Percentiles rank a stretch among this genome's conserved stretches.
These are phyloP conservation scores for Mamestra configurata DNA, from an alignment of 1,140 invertebrate genomes.

Conservation along the genomic window DNA sequence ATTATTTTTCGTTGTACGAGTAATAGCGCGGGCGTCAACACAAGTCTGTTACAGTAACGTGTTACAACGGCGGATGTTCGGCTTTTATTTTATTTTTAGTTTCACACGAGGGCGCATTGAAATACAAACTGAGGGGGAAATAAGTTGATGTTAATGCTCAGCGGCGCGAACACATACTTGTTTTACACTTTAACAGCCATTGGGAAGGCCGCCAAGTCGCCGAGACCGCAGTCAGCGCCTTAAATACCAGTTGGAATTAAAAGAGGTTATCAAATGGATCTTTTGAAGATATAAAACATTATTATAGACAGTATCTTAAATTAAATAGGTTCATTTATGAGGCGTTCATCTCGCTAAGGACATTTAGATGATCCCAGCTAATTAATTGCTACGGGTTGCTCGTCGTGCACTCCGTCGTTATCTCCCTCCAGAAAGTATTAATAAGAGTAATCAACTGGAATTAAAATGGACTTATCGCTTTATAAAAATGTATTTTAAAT, in stretches of 20 bases:
- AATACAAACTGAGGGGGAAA: conserved; percentile 19
- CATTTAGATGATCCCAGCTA: conserved; percentile 54
- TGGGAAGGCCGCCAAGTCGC: conserved; percentile 41
- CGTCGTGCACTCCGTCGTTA: conserved; percentile 40
- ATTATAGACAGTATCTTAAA: conserved; percentile 37
- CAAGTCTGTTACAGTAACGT: neutral
- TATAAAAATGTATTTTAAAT: conserved; percentile 20
- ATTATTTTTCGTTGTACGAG: conserved; percentile 24
- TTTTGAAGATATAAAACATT: conserved; percentile 22
- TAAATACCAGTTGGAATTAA: conserved; percentile 29
- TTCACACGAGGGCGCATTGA: conserved; percentile 1
- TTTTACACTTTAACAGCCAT: conserved; percentile 41
- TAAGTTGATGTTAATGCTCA: conserved; percentile 39
- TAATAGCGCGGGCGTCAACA: conserved; percentile 11
- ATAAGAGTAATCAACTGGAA: conserved; percentile 33
- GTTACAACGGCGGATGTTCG: neutral
- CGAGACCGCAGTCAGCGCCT: neutral
- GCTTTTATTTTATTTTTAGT: conserved; percentile 31
- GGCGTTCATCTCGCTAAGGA: conserved; percentile 50
- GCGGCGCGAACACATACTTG: conserved; percentile 41
- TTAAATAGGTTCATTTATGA: conserved; percentile 53
- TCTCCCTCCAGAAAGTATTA: conserved; percentile 36
- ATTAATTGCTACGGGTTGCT: conserved; percentile 55
- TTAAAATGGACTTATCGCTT: conserved; percentile 28
- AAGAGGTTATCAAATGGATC: conserved; percentile 30